Evolutionary conservation across 2,797 vertebrate genomes (phyloP).

Genomic region (Heliangelus exortis): DNA sequence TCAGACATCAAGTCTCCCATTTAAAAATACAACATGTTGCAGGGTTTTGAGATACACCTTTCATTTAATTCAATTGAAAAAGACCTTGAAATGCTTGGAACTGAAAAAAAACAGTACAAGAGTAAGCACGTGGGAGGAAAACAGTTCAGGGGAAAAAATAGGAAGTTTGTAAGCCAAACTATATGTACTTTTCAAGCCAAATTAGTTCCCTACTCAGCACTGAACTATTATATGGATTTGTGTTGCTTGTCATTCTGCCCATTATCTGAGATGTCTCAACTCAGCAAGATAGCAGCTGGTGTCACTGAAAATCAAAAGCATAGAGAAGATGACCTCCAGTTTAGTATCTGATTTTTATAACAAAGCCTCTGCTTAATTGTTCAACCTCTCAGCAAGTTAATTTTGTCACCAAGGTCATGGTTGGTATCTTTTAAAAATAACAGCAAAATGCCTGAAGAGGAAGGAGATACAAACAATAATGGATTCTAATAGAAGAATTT

Average conservation of each 20-base stretch:
- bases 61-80: not conserved
- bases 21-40: not conserved
- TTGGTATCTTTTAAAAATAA: not conserved
- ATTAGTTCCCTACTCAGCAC: constrained; percentile 13
- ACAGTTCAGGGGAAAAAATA: not conserved
- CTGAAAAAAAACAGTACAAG: not conserved
- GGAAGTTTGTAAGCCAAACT: not conserved
- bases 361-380: constrained; percentile 15
- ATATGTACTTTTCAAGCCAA: constrained; percentile 7
- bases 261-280: constrained; percentile 17
- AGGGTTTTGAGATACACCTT: not conserved
- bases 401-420: not conserved
- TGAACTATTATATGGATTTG: not conserved
- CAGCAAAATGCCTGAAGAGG: not conserved
- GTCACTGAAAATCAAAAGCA: constrained; percentile 32
- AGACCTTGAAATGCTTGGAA: not conserved
- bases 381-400: not conserved
- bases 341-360: not conserved
- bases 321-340: not conserved
- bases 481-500: not conserved
- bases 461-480: not conserved
- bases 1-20: not conserved
- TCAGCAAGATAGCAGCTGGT: constrained; percentile 51
- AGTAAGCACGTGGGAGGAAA: not conserved
- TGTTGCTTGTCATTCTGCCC: constrained; percentile 11